Percentiles rank a stretch among this genome's conserved stretches.
Conservation (phyloP, 1,140 invertebrate genomes). For the Platyura marginata region DNA sequence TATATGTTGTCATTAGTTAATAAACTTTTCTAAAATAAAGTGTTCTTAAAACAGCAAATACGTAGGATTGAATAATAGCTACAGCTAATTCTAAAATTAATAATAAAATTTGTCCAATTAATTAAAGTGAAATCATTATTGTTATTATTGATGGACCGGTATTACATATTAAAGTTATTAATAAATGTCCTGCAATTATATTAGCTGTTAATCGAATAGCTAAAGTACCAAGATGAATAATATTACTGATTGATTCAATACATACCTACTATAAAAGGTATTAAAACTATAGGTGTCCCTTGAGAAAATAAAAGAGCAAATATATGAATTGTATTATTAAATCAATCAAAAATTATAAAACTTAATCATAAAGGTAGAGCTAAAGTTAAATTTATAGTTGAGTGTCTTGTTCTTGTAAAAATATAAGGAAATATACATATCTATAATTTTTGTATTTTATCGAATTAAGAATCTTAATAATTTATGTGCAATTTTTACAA, state of each 20-base stretch:
- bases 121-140: slow-evolving; percentile 20
- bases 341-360: slow-evolving; percentile 36
- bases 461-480: too few relatives aligned
- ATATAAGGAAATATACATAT: slow-evolving; percentile 49
- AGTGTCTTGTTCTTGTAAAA: slow-evolving; percentile 39
- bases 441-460: too few relatives aligned
- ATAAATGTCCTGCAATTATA: slow-evolving; percentile 46
- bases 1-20: too few relatives aligned
- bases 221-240: slow-evolving; percentile 42
- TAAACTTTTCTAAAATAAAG: slow-evolving; percentile 32
- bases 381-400: slow-evolving; percentile 31
- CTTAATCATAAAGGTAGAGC: slow-evolving; percentile 36
- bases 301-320: slow-evolving; percentile 38
- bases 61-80: slow-evolving; percentile 34
- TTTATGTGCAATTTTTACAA: too few relatives aligned
- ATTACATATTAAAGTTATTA: slow-evolving; percentile 32
- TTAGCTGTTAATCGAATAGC: slow-evolving; percentile 42
- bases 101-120: slow-evolving; percentile 29
- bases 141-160: slow-evolving; percentile 16
- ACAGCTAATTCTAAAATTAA: slow-evolving; percentile 30
- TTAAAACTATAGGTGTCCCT: slow-evolving; percentile 32
- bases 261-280: slow-evolving; percentile 34
- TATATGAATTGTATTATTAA: slow-evolving; percentile 32
- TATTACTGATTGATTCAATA: slow-evolving; percentile 37
- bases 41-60: slow-evolving; percentile 29